Evolutionary conservation across 1,140 invertebrate genomes (phyloP), one percentile per base, ranked within the genome.

Genomic region (Orussus abietinus): DNA sequence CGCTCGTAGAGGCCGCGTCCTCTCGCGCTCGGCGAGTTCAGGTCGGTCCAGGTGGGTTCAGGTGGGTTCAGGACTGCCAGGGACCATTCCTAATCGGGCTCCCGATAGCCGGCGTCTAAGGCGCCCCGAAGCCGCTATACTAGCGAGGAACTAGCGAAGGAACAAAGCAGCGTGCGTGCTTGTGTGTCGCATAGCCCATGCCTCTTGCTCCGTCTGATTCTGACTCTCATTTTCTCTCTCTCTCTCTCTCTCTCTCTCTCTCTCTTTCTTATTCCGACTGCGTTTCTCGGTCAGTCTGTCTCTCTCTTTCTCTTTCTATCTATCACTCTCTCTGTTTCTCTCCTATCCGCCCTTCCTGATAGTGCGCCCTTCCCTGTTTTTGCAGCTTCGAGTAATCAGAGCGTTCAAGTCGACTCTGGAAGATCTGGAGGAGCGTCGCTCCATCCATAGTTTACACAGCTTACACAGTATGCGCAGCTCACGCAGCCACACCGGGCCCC

Each of bases 361-460:
- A 69, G 66, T 66, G 68, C 57, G 59, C 61, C 64, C 53, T 67
- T 70, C 66, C 77, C 76, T 79, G 67, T 82, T 81, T 85, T 91
- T 91, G 80, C 92, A 99, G 96, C 88, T 99, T 80, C 91, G 96
- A 80, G 96, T 99, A 79, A 96, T 99, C 79, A 90, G 95, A 81
- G 96, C 96, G 72, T 99, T 99, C 91, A 96, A 94, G 81, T 97
- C 93, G 66, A 97, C 90, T 69, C 81, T 98, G 81, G 96, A 99
- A 85, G 96, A 99, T 80, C 82, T 98, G 79, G 96, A 98, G 80
- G 96, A 99, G 79, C 88, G 92, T 69, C 88, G 92, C 75, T 95
- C 93, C 76, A 85, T 96, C 74, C 92, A 96, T 86, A 94, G 91
- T 85, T 88, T 92, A 79, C 90, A 92, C 80, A 92, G 90, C 76